Conservation (phyloP, 1,140 invertebrate species). For the Saccostrea glomerata region DNA sequence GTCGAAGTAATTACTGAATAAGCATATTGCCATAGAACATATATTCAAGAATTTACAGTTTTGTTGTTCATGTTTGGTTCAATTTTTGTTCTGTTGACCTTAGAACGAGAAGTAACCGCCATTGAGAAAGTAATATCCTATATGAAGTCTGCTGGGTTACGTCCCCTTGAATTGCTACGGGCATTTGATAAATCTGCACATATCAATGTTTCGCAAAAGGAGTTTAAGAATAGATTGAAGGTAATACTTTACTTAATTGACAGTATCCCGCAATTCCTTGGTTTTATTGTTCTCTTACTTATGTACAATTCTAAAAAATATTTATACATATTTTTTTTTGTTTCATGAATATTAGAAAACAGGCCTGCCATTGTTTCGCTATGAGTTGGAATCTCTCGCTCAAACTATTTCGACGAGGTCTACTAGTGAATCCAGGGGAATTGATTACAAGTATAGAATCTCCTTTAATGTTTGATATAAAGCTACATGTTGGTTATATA, state of each 20-base stretch:
- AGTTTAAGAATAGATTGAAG: constrained; percentile 60
- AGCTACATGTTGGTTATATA: too few species aligned
- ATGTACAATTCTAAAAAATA: neutral
- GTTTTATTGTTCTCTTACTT: neutral
- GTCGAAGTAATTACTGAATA: too few species aligned
- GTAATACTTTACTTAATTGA: constrained; percentile 12
- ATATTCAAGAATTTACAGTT: too few species aligned
- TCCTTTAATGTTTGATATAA: too few species aligned
- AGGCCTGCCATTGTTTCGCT: constrained; percentile 54
- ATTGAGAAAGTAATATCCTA: constrained; percentile 63
- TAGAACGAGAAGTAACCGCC: constrained; percentile 51
- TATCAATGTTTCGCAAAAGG: constrained; percentile 56
- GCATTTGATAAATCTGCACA: constrained; percentile 60
- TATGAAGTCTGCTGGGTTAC: constrained; percentile 56
- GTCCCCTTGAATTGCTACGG: constrained; percentile 62
- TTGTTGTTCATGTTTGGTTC: too few species aligned
- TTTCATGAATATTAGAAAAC: constrained; percentile 43
- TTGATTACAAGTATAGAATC: constrained; percentile 62
- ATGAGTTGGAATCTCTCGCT: constrained; percentile 62
- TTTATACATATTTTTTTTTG: neutral
- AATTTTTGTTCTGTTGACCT: too few species aligned
- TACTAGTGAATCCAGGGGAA: constrained; percentile 40
- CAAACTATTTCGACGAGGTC: constrained; percentile 53
- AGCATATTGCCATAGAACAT: too few species aligned
- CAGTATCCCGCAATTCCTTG: neutral